Evolutionary conservation across 2,113 vertebrate species (phyloP), one percentile per base, ranked within the genome.

Genomic region (Scartelaos histophorus): DNA sequence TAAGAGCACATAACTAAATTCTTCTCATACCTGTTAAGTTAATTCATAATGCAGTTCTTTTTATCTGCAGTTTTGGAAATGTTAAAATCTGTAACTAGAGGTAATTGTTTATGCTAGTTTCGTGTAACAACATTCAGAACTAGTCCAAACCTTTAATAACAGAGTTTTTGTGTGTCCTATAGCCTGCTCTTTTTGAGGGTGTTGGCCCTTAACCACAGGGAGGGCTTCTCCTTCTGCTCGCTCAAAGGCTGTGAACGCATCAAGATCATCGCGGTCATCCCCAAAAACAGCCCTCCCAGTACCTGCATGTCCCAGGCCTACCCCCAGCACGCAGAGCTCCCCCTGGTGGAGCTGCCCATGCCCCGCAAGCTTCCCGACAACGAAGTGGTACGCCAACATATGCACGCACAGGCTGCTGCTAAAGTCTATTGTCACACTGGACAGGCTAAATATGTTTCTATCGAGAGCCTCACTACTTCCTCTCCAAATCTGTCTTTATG

Each of bases 131-230:
- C n/a, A n/a, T n/a, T n/a, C n/a, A n/a, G n/a, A n/a, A n/a, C n/a
- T n/a, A 9, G 12, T 15, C 6, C 24, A 12, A 21, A 38, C 34
- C 0, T 19, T 16, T 54, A 6, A 60, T 25, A 24, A 60, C 5
- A 60, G 5, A 34, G 25, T 34, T 34, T 38, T 15, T 62, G 60
- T 58, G 56, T 43, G 21, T 19, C 34, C 19, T 3, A 2, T 90
- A 99, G 98, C 74, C 89, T 99, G 77, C 92, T 99, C n/a, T 97
- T 99, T 88, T 87, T 99, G 78, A 96, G 94, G 83, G 85, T 96
- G 13, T 94, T 93, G 74, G 96, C 97, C 1, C 95, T 97, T 70
- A 95, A 96, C 0, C 92, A 95, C 66, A 95, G 92, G 74, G 96
- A 97, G 35, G 90, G 85, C 24, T 97, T 95, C 38, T 95, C 96